Base-by-base conservation (phyloP, 1,140 invertebrate genomes). In the Pseudomyrmex concolor region DNA sequence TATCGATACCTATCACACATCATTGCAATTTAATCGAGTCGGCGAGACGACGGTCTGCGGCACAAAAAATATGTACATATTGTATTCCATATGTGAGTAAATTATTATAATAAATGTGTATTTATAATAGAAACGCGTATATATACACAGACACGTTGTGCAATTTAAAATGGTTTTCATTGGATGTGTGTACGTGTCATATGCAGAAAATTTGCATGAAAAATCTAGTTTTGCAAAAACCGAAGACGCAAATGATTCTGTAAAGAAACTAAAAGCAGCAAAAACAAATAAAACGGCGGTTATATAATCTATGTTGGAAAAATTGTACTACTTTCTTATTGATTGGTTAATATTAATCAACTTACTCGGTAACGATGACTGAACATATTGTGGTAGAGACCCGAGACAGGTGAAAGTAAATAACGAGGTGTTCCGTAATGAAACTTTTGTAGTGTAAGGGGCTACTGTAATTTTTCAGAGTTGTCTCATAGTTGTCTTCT, bases 401-500 rank as follows among this genome's bases (percentile, higher is more conserved):
- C 64, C 51, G 82, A 62, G 67, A 64, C 68, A 81, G 67, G 74
- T 83, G 78, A 84, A 89, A 90, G 87, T 89, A 90, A 90, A 90
- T 90, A 87, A 89, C 84, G 22, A 86, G 81, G 83, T 78, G 80
- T 60, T 85, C 73, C 74, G 85, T 90, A 90, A 90, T 90, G 89
- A 90, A 90, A 90, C 81, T 81, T 89, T 85, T 76, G 84, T 68
- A 72, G 64, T 48, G 34, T 73, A 84, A 78, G 51, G 62, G 62
- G 64, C 45, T 54, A 63, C 43, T 48, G 88, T 81, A 84, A 90
- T 90, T 90, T 90, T 86, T 90, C 89, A 90, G 76, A 19, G 83
- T 80, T 90, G 89, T 90, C 89, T 90, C 86, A 90, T 90, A 90
- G 78, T 88, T 87, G 88, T 88, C 74, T 59, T 62, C 19, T 60